These are phyloP conservation scores for Amia ocellicauda DNA, from an alignment of 2,113 vertebrate species.

Conservation along the genomic window DNA sequence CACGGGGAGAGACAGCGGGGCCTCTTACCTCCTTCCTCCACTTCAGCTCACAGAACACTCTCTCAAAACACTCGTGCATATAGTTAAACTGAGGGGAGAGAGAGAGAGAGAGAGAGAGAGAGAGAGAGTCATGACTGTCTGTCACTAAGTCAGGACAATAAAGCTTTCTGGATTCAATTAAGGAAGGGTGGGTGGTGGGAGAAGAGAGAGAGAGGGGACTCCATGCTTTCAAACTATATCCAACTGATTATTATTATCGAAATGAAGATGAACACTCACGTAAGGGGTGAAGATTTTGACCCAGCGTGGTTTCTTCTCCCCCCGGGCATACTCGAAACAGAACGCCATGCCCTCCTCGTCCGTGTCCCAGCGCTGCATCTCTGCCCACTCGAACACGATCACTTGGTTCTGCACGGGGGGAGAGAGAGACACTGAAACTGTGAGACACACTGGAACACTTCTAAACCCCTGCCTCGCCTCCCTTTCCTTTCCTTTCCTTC, in stretches of 20 bases:
- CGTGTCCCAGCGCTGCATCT: slow-evolving; percentile 98
- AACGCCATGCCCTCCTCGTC: slow-evolving; percentile 98
- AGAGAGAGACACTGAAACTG: not conserved
- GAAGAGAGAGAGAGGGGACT: not conserved
- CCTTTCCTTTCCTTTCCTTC: too few relatives aligned
- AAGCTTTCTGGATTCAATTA: too few relatives aligned
- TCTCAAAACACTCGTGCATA: slow-evolving; percentile 97
- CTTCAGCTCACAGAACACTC: slow-evolving; percentile 96
- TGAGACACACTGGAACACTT: not conserved
- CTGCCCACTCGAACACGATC: slow-evolving; percentile 89
- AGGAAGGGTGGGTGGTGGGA: not conserved
- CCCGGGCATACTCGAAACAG: slow-evolving; percentile 91
- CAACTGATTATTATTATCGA: too few relatives aligned
- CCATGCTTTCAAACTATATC: not conserved
- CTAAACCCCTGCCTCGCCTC: not conserved
- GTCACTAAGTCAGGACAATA: too few relatives aligned
- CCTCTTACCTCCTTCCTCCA: slow-evolving; percentile 92
- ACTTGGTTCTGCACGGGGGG: slow-evolving; percentile 81
- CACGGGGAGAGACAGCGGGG: slow-evolving; percentile 43
- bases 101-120: slow-evolving; percentile 15
- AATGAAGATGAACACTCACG: too few relatives aligned
- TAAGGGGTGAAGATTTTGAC: slow-evolving; percentile 73
- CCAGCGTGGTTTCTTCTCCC: slow-evolving; percentile 95
- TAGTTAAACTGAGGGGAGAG: slow-evolving; percentile 83
- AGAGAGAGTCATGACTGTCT: too few relatives aligned